Percentiles rank a stretch among this genome's conserved stretches.
These are phyloP conservation scores for Matsumurasca onukii DNA, from an alignment of 1,140 invertebrate species.

Conservation along the genomic window DNA sequence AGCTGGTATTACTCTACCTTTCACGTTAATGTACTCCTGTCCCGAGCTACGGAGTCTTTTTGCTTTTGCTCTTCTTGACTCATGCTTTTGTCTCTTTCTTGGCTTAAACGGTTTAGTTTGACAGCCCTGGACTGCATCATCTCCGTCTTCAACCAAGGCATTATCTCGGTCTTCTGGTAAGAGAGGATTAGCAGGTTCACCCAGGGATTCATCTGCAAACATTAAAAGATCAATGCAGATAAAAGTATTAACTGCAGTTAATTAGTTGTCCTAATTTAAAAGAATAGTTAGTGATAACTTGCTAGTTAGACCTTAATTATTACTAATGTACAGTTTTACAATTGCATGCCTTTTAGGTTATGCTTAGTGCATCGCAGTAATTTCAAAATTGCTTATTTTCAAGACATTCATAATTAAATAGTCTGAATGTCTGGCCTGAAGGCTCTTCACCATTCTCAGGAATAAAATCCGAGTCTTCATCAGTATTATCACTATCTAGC, in stretches of 20 bases:
- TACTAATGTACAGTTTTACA: neutral
- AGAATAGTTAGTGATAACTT: neutral
- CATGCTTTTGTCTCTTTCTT: neutral
- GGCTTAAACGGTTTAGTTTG: neutral
- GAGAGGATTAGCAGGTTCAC: neutral
- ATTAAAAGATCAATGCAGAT: neutral
- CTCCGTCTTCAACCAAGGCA: neutral
- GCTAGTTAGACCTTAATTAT: neutral
- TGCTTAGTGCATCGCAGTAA: neutral
- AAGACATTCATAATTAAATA: neutral
- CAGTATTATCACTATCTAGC: neutral
- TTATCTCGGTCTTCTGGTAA: neutral
- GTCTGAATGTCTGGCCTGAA: neutral
- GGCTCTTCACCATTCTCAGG: neutral
- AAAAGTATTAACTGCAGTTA: neutral
- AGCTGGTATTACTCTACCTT: constrained; percentile 21
- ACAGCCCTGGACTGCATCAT: constrained; percentile 15
- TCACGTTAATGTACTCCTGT: constrained; percentile 25
- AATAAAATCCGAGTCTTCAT: neutral
- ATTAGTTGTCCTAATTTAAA: neutral
- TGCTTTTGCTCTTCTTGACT: constrained; percentile 6
- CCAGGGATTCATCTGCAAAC: neutral
- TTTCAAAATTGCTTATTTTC: neutral
- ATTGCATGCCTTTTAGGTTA: neutral
- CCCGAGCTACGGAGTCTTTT: constrained; percentile 21